These are phyloP conservation scores for Germaria angustata DNA, from an alignment of 2,888 invertebrate species.

Conservation along the genomic window DNA sequence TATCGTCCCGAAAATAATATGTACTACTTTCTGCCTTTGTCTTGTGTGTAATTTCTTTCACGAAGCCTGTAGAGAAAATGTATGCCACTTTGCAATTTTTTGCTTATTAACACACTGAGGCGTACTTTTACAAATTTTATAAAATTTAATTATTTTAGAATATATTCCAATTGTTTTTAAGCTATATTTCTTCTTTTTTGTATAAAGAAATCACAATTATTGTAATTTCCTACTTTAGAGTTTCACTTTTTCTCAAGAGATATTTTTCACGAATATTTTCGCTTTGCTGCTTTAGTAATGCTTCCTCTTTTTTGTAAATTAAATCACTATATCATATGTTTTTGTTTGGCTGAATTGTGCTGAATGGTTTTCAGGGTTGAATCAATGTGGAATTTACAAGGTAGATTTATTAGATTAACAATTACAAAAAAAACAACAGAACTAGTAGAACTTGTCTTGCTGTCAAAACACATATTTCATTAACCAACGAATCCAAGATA, in stretches of 20 bases:
- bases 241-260: slow-evolving; percentile 60
- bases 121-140: slow-evolving; percentile 57
- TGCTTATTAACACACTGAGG: slow-evolving; percentile 12
- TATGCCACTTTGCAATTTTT: slow-evolving; percentile 25
- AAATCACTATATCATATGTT: too few relatives aligned
- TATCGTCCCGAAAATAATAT: slow-evolving; percentile 14
- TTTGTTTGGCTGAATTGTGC: too few relatives aligned
- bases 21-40: slow-evolving; percentile 48
- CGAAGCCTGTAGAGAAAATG: slow-evolving; percentile 37
- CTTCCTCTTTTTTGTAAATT: slow-evolving; percentile 56
- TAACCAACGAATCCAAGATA: too few relatives aligned
- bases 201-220: slow-evolving; percentile 57
- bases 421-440: too few relatives aligned
- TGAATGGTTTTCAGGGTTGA: too few relatives aligned
- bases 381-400: too few relatives aligned
- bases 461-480: too few relatives aligned
- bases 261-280: slow-evolving; percentile 55
- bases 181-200: slow-evolving; percentile 44
- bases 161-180: slow-evolving; percentile 19
- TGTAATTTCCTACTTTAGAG: slow-evolving; percentile 31
- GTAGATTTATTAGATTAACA: too few relatives aligned
- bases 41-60: slow-evolving; percentile 55
- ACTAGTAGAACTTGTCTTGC: too few relatives aligned
- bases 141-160: slow-evolving; percentile 47
- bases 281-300: slow-evolving; percentile 34